A percentile compares a stretch with the other conserved stretches of the same genome.
These are phyloP conservation scores for Rhabdomys pumilio DNA, from an alignment of 2,797 vertebrate species.

Conservation along the genomic window DNA sequence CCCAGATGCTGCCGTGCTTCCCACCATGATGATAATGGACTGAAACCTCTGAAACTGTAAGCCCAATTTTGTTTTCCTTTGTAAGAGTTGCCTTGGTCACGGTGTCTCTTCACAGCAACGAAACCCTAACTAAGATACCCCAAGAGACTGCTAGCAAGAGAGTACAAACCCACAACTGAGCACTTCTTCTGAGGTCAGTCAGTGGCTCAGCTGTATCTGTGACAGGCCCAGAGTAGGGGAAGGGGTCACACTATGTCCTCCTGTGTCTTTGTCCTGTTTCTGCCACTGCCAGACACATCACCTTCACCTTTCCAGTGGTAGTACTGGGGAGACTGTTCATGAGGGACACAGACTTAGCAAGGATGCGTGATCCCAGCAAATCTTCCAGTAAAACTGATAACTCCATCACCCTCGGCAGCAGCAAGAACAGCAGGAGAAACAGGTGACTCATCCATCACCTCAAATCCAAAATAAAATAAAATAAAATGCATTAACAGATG, in stretches of 20 bases:
- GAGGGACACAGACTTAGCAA: neutral
- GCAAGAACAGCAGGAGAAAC: conserved; percentile 73
- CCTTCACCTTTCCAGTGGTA: neutral
- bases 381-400: conserved; percentile 31
- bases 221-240: neutral
- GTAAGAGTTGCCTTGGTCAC: neutral
- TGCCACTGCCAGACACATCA: no score
- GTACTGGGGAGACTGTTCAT: neutral
- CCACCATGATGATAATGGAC: neutral
- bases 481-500: conserved; percentile 65
- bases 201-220: accelerated
- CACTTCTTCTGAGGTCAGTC: neutral
- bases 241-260: neutral
- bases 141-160: neutral
- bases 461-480: conserved; percentile 43
- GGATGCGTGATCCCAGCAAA: neutral
- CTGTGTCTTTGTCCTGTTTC: neutral
- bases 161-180: neutral
- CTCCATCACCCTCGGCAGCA: conserved; percentile 57
- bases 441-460: conserved; percentile 79
- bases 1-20: neutral
- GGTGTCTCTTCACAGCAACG: neutral
- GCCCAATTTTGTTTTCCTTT: neutral
- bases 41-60: neutral
- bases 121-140: neutral